These are phyloP conservation scores for Darevskia nairensis DNA, from an alignment of 2,797 vertebrate genomes.

Conservation along the genomic window DNA sequence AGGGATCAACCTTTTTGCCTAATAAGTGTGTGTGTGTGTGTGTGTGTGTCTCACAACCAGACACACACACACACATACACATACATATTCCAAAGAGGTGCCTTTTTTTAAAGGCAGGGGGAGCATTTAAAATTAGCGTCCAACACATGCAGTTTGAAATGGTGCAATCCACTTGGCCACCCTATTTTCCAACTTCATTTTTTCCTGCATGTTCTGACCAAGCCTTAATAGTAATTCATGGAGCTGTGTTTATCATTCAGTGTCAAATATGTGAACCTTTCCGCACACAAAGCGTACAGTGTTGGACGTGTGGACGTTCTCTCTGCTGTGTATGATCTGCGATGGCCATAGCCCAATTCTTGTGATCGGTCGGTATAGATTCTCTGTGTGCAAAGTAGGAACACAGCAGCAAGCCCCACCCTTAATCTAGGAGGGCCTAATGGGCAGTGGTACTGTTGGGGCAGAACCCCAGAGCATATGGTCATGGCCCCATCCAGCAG, in stretches of 20 bases:
- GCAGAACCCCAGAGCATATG: not conserved
- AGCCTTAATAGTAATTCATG: not conserved
- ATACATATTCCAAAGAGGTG: not conserved
- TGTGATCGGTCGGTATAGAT: too few species aligned
- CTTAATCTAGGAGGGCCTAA: not conserved
- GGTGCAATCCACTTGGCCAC: not conserved
- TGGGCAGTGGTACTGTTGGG: not conserved
- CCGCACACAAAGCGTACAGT: too few species aligned
- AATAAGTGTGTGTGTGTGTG: not conserved
- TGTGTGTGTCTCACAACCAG: too few species aligned
- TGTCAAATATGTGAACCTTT: not conserved
- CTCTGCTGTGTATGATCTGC: not conserved
- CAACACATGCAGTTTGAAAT: not conserved
- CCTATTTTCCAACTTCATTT: not conserved
- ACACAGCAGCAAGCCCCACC: not conserved
- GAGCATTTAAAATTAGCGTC: not conserved
- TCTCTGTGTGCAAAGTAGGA: not conserved
- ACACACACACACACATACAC: too few species aligned
- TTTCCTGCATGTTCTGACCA: not conserved
- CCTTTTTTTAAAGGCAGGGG: too few species aligned
- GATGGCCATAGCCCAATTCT: not conserved
- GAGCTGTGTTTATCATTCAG: not conserved
- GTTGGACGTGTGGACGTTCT: not conserved
- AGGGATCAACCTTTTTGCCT: not conserved
- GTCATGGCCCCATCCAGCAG: not conserved